These are phyloP conservation scores for Equus quagga DNA, from an alignment of 2,113 vertebrate species.

Conservation along the genomic window DNA sequence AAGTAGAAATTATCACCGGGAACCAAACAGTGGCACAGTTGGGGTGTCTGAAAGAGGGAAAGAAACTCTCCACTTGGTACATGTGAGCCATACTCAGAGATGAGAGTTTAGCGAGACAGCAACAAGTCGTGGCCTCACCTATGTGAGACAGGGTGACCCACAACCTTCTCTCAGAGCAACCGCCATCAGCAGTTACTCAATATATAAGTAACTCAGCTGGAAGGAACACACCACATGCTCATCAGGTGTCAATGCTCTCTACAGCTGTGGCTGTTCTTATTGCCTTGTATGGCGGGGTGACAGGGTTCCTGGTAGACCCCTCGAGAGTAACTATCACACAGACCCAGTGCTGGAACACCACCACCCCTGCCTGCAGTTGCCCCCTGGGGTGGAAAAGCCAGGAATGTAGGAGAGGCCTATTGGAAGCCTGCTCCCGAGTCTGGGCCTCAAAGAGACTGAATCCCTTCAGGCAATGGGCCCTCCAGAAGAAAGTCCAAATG, in stretches of 20 bases:
- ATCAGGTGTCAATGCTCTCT: accelerated
- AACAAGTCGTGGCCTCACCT: background rate
- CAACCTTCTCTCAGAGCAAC: background rate
- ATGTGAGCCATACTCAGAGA: background rate
- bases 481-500: background rate
- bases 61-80: background rate
- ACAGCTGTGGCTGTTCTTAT: background rate
- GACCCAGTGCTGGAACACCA: background rate
- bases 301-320: background rate
- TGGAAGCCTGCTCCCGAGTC: background rate
- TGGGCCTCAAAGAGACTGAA: background rate
- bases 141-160: accelerated
- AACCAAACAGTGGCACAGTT: background rate
- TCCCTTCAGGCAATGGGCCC: background rate
- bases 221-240: background rate
- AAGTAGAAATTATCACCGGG: background rate
- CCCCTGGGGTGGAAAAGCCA: accelerated
- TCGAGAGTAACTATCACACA: background rate
- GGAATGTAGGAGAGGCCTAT: background rate
- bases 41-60: background rate
- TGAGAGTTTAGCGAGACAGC: background rate
- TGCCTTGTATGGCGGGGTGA: background rate
- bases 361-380: accelerated
- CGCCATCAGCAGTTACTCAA: background rate
- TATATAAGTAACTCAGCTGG: background rate